Conservation (phyloP, 2,113 vertebrate species). For the Microtus oregoni region DNA sequence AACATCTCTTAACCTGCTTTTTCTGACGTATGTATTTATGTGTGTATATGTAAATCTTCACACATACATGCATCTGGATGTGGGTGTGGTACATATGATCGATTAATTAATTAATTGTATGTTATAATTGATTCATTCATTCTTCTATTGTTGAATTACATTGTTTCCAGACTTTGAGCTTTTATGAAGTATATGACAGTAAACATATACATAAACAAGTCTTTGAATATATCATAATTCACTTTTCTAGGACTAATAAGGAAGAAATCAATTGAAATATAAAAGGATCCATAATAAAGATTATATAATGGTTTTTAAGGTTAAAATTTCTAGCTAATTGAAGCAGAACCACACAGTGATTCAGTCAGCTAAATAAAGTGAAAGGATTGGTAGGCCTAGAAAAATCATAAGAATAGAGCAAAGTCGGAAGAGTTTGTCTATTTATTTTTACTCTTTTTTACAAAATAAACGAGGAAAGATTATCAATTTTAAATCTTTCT, state of each 20-base stretch:
- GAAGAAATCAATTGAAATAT: slow-evolving; percentile 39
- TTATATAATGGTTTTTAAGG: not conserved
- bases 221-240: not conserved
- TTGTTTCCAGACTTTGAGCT: not conserved
- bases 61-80: not conserved
- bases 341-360: slow-evolving; percentile 32
- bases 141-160: not conserved
- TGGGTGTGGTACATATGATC: not conserved
- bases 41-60: not conserved
- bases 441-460: not conserved
- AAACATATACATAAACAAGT: not conserved
- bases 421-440: not conserved
- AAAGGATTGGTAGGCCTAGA: not conserved
- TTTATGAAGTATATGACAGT: not conserved
- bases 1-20: not conserved
- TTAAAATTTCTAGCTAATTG: not conserved
- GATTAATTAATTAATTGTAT: not conserved
- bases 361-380: not conserved
- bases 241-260: not conserved
- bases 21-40: not conserved
- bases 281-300: not conserved
- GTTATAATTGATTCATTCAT: not conserved
- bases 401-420: not conserved
- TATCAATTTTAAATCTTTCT: not conserved
- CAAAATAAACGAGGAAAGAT: not conserved